Base-by-base conservation (phyloP, 2,888 invertebrate genomes). In the Trisateles emortualis region DNA sequence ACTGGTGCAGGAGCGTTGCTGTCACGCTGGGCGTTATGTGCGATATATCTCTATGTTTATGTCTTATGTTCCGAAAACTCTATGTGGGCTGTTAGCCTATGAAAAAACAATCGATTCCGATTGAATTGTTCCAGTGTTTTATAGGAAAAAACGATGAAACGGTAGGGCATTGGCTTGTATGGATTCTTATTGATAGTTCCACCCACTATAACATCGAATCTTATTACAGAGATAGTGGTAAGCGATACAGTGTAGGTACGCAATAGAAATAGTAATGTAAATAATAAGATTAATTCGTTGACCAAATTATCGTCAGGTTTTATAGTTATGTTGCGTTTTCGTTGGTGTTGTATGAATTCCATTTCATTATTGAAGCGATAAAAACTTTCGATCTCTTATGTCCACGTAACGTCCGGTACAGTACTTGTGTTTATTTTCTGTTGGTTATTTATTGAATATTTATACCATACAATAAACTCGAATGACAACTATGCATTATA, bases 381-480 rank as follows among this genome's bases (percentile, higher is more conserved):
- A 47, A 52, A 44, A 48, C 33, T 41, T 41, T 56, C 36, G 46
- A 48, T 57, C 48, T 51, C 16, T 46, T 41, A 40, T 24, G 35
- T 38, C 36, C 35, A 58, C 48, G 44, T 58, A 36, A 45, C 46
- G 50, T 58, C 55, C 57, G 53, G 36, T 50, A 48, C 47, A 59
- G 52, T 52, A 53, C 47, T 43, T 41, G 42, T 44, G 57, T 62
- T 43, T 51, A 57, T 58, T 38, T 54, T 49, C 59, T 71, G 63
- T 63, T 66, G 71, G 66, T 73, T 76, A 74, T 76, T 79, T 78
- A 79, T 77, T 77, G 76, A 81, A 82, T 82, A 84, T 84, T 84
- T 84, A 86, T 85, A 76, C 76, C 66, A 55, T 60, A 71, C 74
- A 81, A 84, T 85, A 86, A 87, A 87, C 68, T 77, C 39, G 63